Evolutionary conservation across 2,797 vertebrate species (phyloP).

Genomic region (Apogon hyalosoma): DNA sequence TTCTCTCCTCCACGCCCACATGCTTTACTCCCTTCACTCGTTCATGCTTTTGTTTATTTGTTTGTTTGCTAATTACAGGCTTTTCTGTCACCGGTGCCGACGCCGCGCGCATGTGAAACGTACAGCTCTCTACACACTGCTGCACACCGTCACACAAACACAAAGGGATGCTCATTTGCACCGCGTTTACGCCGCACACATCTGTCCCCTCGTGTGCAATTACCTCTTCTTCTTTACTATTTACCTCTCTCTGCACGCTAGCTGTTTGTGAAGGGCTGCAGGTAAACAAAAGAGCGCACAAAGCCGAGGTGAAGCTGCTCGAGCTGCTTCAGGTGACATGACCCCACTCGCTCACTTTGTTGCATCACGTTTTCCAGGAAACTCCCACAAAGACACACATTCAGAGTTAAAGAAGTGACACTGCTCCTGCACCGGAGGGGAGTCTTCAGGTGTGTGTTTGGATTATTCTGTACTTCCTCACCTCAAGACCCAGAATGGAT

Average conservation of each 20-base stretch:
- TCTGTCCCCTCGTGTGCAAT: slow-evolving; percentile 83
- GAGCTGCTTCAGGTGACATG: slow-evolving; percentile 11
- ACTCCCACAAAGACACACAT: neutral
- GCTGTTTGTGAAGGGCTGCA: slow-evolving; percentile 66
- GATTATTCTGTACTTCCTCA: too few relatives aligned
- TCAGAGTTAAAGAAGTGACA: too few relatives aligned
- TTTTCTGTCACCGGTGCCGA: slow-evolving; percentile 83
- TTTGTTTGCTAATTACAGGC: slow-evolving; percentile 84
- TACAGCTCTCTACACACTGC: slow-evolving; percentile 69
- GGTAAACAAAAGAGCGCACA: slow-evolving; percentile 74
- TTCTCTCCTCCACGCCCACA: slow-evolving; percentile 31
- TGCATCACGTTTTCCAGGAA: neutral
- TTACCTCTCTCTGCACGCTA: slow-evolving; percentile 71
- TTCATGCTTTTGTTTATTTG: slow-evolving; percentile 60
- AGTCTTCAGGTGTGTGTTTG: too few relatives aligned
- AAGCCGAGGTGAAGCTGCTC: slow-evolving; percentile 22
- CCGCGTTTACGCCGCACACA: slow-evolving; percentile 40
- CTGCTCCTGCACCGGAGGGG: too few relatives aligned
- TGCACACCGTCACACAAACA: slow-evolving; percentile 55
- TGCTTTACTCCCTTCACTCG: slow-evolving; percentile 21
- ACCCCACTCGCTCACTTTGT: slow-evolving; percentile 8
- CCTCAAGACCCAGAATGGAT: too few relatives aligned
- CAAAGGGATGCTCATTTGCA: slow-evolving; percentile 53
- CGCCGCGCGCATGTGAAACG: slow-evolving; percentile 67
- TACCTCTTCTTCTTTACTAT: slow-evolving; percentile 78